Percentiles rank a stretch among this genome's conserved stretches.
Conservation (phyloP, 2,113 vertebrate species). For the Verasper variegatus region DNA sequence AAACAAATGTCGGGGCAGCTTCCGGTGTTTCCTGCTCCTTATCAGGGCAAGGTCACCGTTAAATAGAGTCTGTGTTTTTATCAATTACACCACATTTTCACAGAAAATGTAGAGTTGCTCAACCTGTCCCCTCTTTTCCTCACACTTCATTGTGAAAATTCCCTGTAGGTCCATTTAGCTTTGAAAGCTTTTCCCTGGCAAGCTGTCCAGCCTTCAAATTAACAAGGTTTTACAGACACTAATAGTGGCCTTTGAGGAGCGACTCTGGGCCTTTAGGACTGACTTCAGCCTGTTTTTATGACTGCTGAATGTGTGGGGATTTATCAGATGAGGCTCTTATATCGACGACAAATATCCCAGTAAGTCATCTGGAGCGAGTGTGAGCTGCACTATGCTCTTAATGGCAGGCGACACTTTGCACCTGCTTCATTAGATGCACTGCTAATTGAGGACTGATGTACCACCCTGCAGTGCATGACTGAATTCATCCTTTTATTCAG, state of each 20-base stretch:
- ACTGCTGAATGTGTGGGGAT: constrained; percentile 26
- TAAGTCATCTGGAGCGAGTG: constrained; percentile 42
- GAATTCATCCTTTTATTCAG: constrained; percentile 45
- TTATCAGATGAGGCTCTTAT: constrained; percentile 34
- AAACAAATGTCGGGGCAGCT: background rate
- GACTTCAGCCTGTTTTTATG: constrained; percentile 14
- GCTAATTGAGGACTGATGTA: constrained; percentile 46
- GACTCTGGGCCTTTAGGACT: constrained; percentile 27
- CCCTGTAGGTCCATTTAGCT: constrained; percentile 62
- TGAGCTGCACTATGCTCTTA: constrained; percentile 25
- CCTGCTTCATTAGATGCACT: constrained; percentile 50
- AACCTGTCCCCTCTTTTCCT: constrained; percentile 38
- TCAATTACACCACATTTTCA: constrained; percentile 49
- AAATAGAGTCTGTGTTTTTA: constrained; percentile 41
- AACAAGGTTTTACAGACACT: constrained; percentile 62
- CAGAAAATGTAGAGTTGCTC: constrained; percentile 31
- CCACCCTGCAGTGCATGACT: constrained; percentile 32
- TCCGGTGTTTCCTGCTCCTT: constrained; percentile 6
- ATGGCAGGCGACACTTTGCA: constrained; percentile 42
- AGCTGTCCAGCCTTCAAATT: constrained; percentile 49
- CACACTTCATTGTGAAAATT: constrained; percentile 64
- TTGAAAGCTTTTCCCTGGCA: constrained; percentile 64
- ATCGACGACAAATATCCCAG: constrained; percentile 31
- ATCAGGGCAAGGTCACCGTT: constrained; percentile 9
- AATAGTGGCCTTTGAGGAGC: constrained; percentile 57